Percentiles rank a stretch among this genome's conserved stretches.
These are phyloP conservation scores for Netelia melanura DNA, from an alignment of 2,888 invertebrate genomes.

Conservation along the genomic window DNA sequence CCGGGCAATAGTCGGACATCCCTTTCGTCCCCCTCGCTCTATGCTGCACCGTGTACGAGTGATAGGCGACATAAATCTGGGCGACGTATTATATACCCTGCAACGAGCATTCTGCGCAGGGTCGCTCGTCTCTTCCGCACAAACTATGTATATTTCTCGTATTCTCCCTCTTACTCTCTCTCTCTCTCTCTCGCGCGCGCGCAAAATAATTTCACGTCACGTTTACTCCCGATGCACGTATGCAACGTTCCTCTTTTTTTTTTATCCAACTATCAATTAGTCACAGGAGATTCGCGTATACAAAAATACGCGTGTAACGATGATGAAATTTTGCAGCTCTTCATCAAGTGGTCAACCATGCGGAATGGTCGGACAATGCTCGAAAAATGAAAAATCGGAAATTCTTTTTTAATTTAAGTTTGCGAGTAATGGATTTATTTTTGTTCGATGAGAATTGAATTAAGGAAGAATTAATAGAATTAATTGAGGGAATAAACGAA, in stretches of 20 bases:
- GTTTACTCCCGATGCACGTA: constrained; percentile 41
- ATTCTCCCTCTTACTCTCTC: constrained; percentile 28
- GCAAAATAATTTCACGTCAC: constrained; percentile 56
- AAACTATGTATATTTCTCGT: constrained; percentile 18
- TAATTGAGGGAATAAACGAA: no score
- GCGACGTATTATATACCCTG: constrained; percentile 30
- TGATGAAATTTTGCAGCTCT: no score
- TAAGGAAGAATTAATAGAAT: no score
- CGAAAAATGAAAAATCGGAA: no score
- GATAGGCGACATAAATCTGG: constrained; percentile 56
- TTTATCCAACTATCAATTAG: constrained; percentile 63
- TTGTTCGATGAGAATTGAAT: no score
- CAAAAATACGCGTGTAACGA: constrained; percentile 16
- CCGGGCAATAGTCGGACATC: constrained; percentile 8
- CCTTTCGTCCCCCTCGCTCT: constrained; percentile 2
- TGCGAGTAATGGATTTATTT: no score
- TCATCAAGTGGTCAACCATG: no score
- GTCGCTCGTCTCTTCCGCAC: constrained; percentile 24
- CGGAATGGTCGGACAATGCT: no score
- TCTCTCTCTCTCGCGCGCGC: constrained; percentile 9
- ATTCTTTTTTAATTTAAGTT: no score
- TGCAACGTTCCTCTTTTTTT: neutral
- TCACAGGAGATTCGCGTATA: constrained; percentile 38
- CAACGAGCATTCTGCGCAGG: constrained; percentile 2
- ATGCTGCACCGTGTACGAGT: constrained; percentile 20